These are phyloP conservation scores for Hapalemur alaotrensis DNA, from an alignment of 2,797 vertebrate genomes.

Conservation along the genomic window DNA sequence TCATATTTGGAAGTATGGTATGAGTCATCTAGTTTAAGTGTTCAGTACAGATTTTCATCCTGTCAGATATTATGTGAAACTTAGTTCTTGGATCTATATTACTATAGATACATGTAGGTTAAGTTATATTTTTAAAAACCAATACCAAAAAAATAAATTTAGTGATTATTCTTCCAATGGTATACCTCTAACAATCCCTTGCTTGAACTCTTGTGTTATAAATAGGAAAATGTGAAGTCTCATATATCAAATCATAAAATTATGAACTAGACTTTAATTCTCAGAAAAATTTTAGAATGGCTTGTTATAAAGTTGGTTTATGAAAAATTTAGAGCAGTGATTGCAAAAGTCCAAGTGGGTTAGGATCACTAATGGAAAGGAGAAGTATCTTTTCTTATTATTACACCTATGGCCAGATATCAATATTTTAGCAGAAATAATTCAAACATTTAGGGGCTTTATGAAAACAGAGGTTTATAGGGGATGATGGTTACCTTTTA, in stretches of 20 bases:
- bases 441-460: not conserved
- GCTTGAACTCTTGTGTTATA: not conserved
- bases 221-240: not conserved
- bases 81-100: not conserved
- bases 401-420: not conserved
- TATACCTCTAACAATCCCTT: not conserved
- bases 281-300: not conserved
- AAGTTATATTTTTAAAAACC: constrained; percentile 4
- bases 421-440: not conserved
- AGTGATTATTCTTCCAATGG: not conserved
- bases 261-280: not conserved
- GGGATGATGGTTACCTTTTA: not conserved
- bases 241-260: not conserved
- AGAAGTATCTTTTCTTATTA: not conserved
- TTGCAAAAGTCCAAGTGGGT: not conserved
- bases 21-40: constrained; percentile 42
- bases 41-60: not conserved
- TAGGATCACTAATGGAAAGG: not conserved
- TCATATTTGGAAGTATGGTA: constrained; percentile 94
- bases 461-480: not conserved
- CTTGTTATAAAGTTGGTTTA: not conserved
- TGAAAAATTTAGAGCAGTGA: not conserved
- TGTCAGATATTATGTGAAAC: not conserved
- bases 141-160: not conserved
- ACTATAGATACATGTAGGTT: not conserved